Percentiles rank a stretch among this genome's conserved stretches.
Conservation (phyloP, 2,888 invertebrate species). For the Philhelius pedissequus region DNA sequence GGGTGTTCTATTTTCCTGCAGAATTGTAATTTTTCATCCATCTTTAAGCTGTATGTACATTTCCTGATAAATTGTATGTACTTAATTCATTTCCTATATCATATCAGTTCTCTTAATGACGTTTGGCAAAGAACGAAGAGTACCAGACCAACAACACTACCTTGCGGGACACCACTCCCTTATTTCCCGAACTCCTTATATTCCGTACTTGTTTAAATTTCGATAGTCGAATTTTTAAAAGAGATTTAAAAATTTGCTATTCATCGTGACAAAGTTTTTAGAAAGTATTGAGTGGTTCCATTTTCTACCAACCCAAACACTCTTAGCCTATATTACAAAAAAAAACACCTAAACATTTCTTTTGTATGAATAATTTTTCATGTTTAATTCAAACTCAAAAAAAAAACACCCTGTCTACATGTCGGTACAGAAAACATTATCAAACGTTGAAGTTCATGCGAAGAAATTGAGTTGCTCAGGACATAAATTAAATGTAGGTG, state of each 20-base stretch:
- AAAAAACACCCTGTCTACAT: not conserved
- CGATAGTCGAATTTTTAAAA: not conserved
- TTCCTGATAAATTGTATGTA: too few relatives aligned
- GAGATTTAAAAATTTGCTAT: too few relatives aligned
- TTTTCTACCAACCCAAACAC: too few relatives aligned
- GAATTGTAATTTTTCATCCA: too few relatives aligned
- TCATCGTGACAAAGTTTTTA: too few relatives aligned
- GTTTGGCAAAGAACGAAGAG: not conserved
- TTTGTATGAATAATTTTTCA: not conserved
- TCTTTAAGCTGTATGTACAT: too few relatives aligned
- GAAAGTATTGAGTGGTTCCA: too few relatives aligned
- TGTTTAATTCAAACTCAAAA: not conserved
- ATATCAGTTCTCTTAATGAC: too few relatives aligned
- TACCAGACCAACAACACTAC: not conserved
- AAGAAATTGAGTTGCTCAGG: slow-evolving; percentile 68
- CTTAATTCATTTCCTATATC: too few relatives aligned
- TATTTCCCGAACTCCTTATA: not conserved
- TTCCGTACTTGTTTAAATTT: not conserved
- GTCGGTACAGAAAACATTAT: slow-evolving; percentile 14
- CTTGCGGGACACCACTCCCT: not conserved
- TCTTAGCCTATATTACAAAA: not conserved
- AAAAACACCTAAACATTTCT: not conserved
- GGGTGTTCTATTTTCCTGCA: too few relatives aligned
- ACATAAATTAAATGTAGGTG: slow-evolving; percentile 65
- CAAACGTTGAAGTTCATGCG: slow-evolving; percentile 63